Evolutionary conservation across 2,888 invertebrate species (phyloP).

Genomic region (Hydraecia micacea): DNA sequence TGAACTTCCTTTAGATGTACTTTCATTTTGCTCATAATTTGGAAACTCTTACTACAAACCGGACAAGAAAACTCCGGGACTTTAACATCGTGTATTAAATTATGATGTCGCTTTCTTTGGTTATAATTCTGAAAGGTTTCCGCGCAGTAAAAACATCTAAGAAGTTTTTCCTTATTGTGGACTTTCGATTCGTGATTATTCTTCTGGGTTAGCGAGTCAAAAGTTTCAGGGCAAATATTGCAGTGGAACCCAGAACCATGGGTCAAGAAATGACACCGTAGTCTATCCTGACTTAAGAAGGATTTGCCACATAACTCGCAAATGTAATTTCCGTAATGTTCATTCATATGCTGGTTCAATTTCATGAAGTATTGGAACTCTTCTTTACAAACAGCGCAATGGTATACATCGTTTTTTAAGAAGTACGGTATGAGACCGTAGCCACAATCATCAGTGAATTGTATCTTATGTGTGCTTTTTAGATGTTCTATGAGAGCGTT

Average conservation of each 20-base stretch:
- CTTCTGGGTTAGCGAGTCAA: slow-evolving; percentile 78
- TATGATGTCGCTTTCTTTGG: slow-evolving; percentile 79
- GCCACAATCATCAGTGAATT: slow-evolving; percentile 74
- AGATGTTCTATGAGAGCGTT: slow-evolving; percentile 76
- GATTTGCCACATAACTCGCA: slow-evolving; percentile 86
- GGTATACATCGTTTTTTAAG: slow-evolving; percentile 71
- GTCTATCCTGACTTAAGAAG: slow-evolving; percentile 80
- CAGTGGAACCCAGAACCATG: slow-evolving; percentile 81
- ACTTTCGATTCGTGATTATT: slow-evolving; percentile 76
- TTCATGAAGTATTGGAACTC: slow-evolving; percentile 84
- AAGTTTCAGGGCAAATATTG: slow-evolving; percentile 75
- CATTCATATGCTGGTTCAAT: slow-evolving; percentile 86
- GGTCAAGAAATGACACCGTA: slow-evolving; percentile 78
- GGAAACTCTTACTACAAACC: slow-evolving; percentile 79
- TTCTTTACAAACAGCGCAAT: slow-evolving; percentile 80
- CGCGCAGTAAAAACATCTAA: slow-evolving; percentile 80
- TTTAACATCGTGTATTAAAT: slow-evolving; percentile 73
- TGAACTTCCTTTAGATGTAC: slow-evolving; percentile 85
- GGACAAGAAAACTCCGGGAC: slow-evolving; percentile 78
- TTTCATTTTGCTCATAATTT: slow-evolving; percentile 80
- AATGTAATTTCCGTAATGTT: slow-evolving; percentile 81
- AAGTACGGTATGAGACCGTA: slow-evolving; percentile 83
- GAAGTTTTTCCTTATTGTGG: slow-evolving; percentile 76
- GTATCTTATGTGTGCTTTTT: slow-evolving; percentile 71
- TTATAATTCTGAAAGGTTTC: slow-evolving; percentile 80